A percentile compares a stretch with the other conserved stretches of the same genome.
These are phyloP conservation scores for Aratinga solstitialis DNA, from an alignment of 2,797 vertebrate species.

Conservation along the genomic window DNA sequence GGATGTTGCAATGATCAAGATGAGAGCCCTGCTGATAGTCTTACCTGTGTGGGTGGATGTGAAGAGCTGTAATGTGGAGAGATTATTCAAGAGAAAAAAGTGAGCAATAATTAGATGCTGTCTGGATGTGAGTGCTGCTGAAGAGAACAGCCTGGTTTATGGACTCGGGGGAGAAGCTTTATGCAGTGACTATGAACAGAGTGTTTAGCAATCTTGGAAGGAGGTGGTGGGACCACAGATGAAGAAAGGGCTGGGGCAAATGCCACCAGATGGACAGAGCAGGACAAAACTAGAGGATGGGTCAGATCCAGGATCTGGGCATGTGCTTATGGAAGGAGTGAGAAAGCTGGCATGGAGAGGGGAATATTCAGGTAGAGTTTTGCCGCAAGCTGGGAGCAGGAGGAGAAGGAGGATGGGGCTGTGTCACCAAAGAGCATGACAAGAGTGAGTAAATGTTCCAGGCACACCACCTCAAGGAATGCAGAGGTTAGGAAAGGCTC, in stretches of 20 bases:
- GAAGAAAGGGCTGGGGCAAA: neutral
- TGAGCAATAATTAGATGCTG: neutral
- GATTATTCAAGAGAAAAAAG: neutral
- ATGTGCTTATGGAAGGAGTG: neutral
- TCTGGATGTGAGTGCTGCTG: neutral
- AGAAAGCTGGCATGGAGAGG: neutral
- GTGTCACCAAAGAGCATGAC: no score
- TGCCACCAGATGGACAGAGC: neutral
- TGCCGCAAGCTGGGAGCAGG: neutral
- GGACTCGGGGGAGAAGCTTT: neutral
- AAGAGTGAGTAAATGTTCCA: neutral
- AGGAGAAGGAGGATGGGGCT: neutral
- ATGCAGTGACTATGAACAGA: neutral
- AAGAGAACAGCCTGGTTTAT: neutral
- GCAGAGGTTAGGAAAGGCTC: neutral
- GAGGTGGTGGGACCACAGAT: neutral
- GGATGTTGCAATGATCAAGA: neutral
- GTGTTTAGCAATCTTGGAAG: neutral
- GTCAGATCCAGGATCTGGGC: neutral
- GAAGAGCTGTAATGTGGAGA: neutral
- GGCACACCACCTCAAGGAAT: neutral
- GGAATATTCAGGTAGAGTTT: neutral
- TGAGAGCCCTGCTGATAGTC: neutral
- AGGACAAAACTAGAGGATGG: neutral
- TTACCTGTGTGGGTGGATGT: neutral